These are phyloP conservation scores for Stigmatopora nigra DNA, from an alignment of 2,113 vertebrate genomes.

Conservation along the genomic window DNA sequence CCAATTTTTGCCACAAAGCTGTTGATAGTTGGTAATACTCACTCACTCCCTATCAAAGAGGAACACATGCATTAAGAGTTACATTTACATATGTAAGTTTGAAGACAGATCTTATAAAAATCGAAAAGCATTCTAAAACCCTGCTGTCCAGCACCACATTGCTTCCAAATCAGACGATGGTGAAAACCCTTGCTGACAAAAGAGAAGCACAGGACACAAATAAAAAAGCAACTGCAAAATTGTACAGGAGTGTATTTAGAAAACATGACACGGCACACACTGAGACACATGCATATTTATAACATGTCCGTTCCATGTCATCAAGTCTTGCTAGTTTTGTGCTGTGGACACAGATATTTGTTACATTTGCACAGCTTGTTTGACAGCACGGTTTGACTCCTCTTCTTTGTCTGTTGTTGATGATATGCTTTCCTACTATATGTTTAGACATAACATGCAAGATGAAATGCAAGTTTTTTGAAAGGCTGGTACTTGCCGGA, in stretches of 20 bases:
- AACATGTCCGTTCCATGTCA: not conserved
- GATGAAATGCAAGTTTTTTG: conserved; percentile 45
- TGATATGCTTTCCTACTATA: conserved; percentile 67
- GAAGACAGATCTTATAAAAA: no score
- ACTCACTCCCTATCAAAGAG: no score
- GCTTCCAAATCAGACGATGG: no score
- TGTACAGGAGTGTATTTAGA: not conserved
- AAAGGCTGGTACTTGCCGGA: conserved; percentile 55
- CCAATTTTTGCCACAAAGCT: no score
- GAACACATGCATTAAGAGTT: no score
- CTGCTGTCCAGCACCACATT: no score
- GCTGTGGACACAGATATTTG: not conserved
- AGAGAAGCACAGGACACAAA: not conserved
- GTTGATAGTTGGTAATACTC: no score
- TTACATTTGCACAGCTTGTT: conserved; percentile 1
- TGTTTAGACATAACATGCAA: conserved; percentile 65
- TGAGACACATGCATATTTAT: not conserved
- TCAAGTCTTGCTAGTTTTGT: not conserved
- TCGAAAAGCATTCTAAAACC: no score
- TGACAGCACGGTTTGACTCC: not conserved
- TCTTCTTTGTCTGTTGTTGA: conserved; percentile 52
- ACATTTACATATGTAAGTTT: no score
- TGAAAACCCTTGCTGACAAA: not conserved
- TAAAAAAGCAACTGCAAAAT: not conserved
- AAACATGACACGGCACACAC: not conserved